Evolutionary conservation across 2,888 invertebrate genomes (phyloP).

Genomic region (Strigamia maritima): DNA sequence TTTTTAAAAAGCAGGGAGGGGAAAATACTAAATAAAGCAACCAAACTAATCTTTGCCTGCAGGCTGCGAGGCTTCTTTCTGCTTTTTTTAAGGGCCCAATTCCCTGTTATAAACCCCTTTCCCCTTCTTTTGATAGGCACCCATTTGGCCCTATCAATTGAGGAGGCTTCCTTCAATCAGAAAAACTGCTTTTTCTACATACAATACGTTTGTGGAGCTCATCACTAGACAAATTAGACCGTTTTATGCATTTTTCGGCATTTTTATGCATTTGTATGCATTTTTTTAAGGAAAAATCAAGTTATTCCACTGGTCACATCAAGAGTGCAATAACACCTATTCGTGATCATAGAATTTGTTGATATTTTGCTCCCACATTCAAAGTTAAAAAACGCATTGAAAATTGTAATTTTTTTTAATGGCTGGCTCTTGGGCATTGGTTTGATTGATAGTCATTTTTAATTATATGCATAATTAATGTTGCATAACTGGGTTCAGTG

Average conservation of each 20-base stretch:
- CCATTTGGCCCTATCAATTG: not conserved
- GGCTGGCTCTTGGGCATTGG: not conserved
- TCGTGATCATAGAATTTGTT: not conserved
- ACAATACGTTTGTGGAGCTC: not conserved
- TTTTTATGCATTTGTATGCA: not conserved
- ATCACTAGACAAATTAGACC: not conserved
- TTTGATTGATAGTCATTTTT: constrained; percentile 9
- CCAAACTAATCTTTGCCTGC: not conserved
- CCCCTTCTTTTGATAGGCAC: not conserved
- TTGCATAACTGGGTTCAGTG: constrained; percentile 15
- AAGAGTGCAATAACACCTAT: not conserved
- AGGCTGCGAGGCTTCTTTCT: not conserved
- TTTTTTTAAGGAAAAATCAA: not conserved
- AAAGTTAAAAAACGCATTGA: not conserved
- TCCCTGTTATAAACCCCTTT: constrained; percentile 15
- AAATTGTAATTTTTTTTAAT: not conserved
- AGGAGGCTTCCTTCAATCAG: not conserved
- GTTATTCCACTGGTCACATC: not conserved
- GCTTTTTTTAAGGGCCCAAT: not conserved
- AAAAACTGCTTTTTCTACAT: not conserved
- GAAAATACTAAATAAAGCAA: constrained; percentile 4
- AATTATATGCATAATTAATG: constrained; percentile 12
- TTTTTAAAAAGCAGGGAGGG: constrained; percentile 3
- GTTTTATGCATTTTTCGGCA: not conserved
- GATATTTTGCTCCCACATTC: not conserved